Percentiles rank a stretch among this genome's conserved stretches.
Conservation (phyloP, 1,140 invertebrate genomes). For the Leptoteleia sp. region DNA sequence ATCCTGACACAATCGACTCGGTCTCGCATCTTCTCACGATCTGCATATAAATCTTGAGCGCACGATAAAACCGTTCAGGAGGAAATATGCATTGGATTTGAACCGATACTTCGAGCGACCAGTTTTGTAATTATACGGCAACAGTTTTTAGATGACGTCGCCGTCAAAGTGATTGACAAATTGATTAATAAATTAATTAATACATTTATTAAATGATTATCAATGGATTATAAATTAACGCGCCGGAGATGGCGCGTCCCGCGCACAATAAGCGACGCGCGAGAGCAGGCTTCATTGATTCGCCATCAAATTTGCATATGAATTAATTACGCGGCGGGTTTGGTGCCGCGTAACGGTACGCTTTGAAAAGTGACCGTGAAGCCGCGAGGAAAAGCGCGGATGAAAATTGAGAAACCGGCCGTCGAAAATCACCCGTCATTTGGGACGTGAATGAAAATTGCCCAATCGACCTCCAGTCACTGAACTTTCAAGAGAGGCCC, state of each 20-base stretch:
- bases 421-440: conserved; percentile 18
- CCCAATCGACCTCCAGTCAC: conserved; percentile 24
- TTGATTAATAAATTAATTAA: too few relatives aligned
- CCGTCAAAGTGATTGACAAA: conserved; percentile 1
- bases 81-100: conserved; percentile 15
- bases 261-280: too few relatives aligned
- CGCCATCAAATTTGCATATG: conserved; percentile 28
- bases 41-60: conserved; percentile 33
- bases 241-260: too few relatives aligned
- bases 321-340: conserved; percentile 16
- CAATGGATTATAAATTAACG: too few relatives aligned
- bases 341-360: conserved; percentile 15
- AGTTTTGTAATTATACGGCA: too few relatives aligned
- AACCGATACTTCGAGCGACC: too few relatives aligned
- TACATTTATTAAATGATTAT: too few relatives aligned
- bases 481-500: conserved; percentile 15
- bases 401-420: conserved; percentile 26
- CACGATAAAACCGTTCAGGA: conserved; percentile 16
- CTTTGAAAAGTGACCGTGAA: conserved; percentile 33
- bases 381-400: conserved; percentile 12
- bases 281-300: too few relatives aligned
- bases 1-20: conserved; percentile 8
- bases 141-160: too few relatives aligned
- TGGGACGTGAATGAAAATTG: conserved; percentile 8
- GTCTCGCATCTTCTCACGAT: conserved; percentile 31